These are phyloP conservation scores for Pherbina coryleti DNA, from an alignment of 2,888 invertebrate species.

Conservation along the genomic window DNA sequence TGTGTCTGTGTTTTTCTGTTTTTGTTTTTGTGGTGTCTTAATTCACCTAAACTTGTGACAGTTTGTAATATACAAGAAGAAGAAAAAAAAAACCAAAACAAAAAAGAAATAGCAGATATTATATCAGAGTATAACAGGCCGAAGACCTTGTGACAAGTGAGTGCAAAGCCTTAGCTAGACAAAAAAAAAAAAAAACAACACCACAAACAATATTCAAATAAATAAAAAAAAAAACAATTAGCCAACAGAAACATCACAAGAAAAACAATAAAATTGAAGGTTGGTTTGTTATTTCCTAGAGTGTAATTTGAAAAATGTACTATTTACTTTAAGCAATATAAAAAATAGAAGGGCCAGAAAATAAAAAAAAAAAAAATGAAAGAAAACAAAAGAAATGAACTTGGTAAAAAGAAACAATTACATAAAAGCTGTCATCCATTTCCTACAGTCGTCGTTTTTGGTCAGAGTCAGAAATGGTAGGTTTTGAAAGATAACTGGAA, in stretches of 20 bases:
- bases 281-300: not conserved
- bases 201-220: not conserved
- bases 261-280: conserved; percentile 1
- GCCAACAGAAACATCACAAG: not conserved
- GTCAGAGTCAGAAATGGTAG: no score
- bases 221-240: conserved; percentile 2
- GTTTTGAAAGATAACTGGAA: no score
- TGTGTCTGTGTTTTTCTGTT: not conserved
- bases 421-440: no score
- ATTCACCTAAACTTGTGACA: not conserved
- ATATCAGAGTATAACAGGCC: not conserved
- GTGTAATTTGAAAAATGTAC: not conserved
- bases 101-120: not conserved
- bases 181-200: not conserved
- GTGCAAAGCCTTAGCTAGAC: conserved; percentile 2
- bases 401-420: no score
- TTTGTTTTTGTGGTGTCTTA: not conserved
- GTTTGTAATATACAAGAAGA: not conserved
- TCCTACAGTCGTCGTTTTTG: no score
- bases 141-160: conserved; percentile 26
- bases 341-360: no score
- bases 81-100: not conserved
- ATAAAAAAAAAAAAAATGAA: no score
- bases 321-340: no score
- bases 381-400: not conserved